These are phyloP conservation scores for Gallinago undulata DNA, from an alignment of 2,113 vertebrate species.

Conservation along the genomic window DNA sequence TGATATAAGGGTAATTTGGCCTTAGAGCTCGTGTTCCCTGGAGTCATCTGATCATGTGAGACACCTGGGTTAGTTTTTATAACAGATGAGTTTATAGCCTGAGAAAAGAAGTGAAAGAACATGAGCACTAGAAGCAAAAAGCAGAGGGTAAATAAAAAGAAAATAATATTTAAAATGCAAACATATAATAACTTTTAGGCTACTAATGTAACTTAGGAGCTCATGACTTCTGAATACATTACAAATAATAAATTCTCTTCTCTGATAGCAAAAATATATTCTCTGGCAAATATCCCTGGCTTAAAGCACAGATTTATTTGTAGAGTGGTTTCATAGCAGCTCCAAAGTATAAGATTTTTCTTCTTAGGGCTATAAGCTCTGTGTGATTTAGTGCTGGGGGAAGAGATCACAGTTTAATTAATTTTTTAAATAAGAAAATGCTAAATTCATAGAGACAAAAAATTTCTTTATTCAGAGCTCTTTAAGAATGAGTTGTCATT, in stretches of 20 bases:
- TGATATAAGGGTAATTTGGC: neutral
- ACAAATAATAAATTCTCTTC: neutral
- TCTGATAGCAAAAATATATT: neutral
- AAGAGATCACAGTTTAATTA: neutral
- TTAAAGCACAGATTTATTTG: neutral
- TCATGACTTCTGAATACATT: neutral
- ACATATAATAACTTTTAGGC: neutral
- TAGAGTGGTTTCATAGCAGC: neutral
- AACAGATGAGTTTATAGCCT: neutral
- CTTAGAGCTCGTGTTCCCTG: neutral
- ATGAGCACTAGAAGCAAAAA: neutral
- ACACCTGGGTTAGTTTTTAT: neutral
- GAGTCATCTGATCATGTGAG: neutral
- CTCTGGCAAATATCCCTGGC: neutral
- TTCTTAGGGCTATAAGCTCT: neutral
- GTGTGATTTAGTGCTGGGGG: neutral
- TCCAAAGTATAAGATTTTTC: neutral
- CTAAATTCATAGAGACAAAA: neutral
- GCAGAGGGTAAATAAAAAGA: neutral
- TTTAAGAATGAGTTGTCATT: neutral
- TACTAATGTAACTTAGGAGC: neutral
- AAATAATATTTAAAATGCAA: neutral
- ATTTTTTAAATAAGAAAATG: constrained; percentile 6
- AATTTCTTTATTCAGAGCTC: neutral
- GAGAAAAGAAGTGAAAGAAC: neutral